Evolutionary conservation across 2,113 vertebrate genomes (phyloP), one percentile per base, ranked within the genome.

Genomic region (Ceyx cyanopectus): DNA sequence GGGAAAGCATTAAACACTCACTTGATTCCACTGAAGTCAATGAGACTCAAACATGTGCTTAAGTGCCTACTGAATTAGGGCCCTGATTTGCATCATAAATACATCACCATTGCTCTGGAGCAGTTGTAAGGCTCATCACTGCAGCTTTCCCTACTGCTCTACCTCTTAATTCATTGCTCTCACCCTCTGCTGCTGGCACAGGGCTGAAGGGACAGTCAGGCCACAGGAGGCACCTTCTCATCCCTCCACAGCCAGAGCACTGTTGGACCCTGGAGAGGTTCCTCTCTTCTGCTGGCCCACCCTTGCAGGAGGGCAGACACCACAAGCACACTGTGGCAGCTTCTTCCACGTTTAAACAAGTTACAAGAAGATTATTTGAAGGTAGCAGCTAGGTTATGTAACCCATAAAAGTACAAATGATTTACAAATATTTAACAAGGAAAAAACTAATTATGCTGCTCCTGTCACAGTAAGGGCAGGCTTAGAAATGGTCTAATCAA

Each of bases 401-500:
- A 92, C 95, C 83, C 95, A 92, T 94, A 97, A 97, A 97, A 97
- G 94, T 92, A 96, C 13, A 11, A 96, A 97, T 97, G 96, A 97
- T 97, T 97, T 98, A 95, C 94, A 96, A 97, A 97, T 98, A 98
- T 98, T 97, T 98, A 98, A 98, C 97, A 95, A 97, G 97, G 90
- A 90, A 96, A 97, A 97, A 98, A 97, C 96, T 98, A 98, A 98
- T 98, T 98, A 97, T 97, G 91, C 88, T 66, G 41, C 95, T 98
- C 96, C 95, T 98, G 97, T 98, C 97, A 97, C 92, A 77, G 90
- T 89, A 93, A 98, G 98, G 97, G 97, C 98, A 98, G 97, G 94
- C 96, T 97, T 95, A 96, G 97, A 98, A 98, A 98, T 98, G 96
- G 97, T 98, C 98, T 98, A 98, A 99, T 99, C 99, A 98, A 99